phyloP scores from a whole-genome alignment of 2,888 invertebrate genomes.

The Lepidocyrtoides sp. region DNA sequence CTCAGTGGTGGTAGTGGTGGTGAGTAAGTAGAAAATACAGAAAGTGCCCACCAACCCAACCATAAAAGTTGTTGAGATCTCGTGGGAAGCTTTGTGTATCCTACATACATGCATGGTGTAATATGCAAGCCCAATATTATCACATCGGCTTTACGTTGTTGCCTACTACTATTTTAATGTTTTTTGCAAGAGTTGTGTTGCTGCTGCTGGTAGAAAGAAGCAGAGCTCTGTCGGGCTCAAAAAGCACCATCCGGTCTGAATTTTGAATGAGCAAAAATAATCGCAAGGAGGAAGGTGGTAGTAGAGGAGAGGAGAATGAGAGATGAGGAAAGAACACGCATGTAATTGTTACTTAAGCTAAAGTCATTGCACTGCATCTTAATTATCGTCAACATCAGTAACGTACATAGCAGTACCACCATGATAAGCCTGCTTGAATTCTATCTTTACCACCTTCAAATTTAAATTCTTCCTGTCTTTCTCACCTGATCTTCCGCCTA shows the following conservation, averaged over 20 bases:
- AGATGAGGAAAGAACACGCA: background rate
- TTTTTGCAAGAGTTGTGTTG: background rate
- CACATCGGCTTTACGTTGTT: background rate
- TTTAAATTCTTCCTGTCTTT: background rate
- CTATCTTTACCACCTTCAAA: background rate
- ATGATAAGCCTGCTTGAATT: background rate
- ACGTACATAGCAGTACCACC: background rate
- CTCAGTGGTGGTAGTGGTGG: background rate
- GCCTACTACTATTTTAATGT: background rate
- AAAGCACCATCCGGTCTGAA: constrained; percentile 10
- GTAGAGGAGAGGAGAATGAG: background rate
- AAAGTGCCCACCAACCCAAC: background rate
- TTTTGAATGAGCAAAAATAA: constrained; percentile 33
- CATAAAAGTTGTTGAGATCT: constrained; percentile 41
- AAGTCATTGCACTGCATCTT: constrained; percentile 46
- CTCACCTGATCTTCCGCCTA: constrained; percentile 24
- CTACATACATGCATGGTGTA: background rate
- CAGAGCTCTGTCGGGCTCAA: background rate
- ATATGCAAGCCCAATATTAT: background rate
- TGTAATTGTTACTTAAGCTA: constrained; percentile 27
- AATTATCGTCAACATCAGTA: background rate
- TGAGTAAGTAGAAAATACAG: background rate
- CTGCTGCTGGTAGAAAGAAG: too few relatives aligned
- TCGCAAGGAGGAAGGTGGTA: background rate
- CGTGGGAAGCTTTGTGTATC: background rate